Percentiles rank a stretch among this genome's conserved stretches.
phyloP scores from a whole-genome alignment of 2,113 vertebrate species.

The Otolemur garnettii region DNA sequence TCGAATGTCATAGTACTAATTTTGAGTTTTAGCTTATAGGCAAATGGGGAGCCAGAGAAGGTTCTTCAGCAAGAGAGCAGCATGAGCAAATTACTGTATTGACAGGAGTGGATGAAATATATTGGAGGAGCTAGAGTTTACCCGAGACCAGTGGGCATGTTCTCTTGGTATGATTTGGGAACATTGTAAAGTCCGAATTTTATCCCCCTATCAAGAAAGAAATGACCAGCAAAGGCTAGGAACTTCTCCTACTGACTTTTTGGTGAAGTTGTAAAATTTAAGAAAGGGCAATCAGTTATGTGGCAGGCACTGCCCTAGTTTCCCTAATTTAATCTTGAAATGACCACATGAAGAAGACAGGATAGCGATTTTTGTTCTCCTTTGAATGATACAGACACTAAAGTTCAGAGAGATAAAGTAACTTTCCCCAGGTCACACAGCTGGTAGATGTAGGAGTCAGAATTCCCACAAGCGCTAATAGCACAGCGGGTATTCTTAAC shows the following conservation, averaged over 20 bases:
- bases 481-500: background rate
- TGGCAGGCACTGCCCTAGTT: background rate
- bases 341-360: background rate
- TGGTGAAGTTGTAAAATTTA: background rate
- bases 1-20: background rate
- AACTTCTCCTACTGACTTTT: background rate
- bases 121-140: background rate
- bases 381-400: background rate
- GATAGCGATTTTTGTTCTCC: background rate
- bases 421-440: background rate
- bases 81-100: background rate
- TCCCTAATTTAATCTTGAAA: constrained; percentile 31
- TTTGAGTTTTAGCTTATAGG: constrained; percentile 7
- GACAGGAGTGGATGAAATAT: background rate
- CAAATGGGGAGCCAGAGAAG: background rate
- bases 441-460: background rate
- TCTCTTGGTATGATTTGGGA: background rate
- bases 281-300: background rate
- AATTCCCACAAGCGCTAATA: background rate
- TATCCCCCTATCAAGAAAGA: background rate
- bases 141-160: background rate
- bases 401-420: background rate
- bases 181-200: background rate
- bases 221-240: background rate
- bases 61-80: background rate